Percentiles rank a stretch among this genome's conserved stretches.
Conservation (phyloP, 92 coral and sea anemone genomes). For the Heliopora coerulea region DNA sequence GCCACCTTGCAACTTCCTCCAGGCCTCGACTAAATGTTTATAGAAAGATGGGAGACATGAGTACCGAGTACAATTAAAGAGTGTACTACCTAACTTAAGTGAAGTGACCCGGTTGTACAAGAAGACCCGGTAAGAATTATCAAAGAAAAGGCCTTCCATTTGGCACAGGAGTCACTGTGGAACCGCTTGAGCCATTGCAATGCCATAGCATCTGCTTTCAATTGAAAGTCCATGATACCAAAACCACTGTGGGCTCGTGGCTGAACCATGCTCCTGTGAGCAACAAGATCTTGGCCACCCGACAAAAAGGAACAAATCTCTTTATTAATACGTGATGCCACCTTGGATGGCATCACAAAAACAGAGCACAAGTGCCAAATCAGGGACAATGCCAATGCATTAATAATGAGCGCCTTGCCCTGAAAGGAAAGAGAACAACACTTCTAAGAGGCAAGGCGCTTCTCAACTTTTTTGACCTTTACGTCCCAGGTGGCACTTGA, state of each 20-base stretch:
- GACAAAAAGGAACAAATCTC: constrained; percentile 38
- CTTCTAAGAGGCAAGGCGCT: constrained; percentile 19
- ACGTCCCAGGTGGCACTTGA: too few relatives aligned
- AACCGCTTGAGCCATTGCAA: constrained; percentile 30
- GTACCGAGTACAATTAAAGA: too few relatives aligned
- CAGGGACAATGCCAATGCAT: constrained; percentile 23
- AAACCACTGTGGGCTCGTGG: constrained; percentile 27
- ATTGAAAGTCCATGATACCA: constrained; percentile 35
- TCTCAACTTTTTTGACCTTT: too few relatives aligned
- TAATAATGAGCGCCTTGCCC: constrained; percentile 43
- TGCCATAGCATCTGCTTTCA: constrained; percentile 27
- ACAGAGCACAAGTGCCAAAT: constrained; percentile 39
- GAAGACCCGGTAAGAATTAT: neutral
- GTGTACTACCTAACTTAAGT: too few relatives aligned
- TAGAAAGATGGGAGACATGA: neutral
- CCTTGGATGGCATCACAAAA: constrained; percentile 17
- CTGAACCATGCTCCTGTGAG: constrained; percentile 1
- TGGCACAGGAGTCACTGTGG: constrained; percentile 13
- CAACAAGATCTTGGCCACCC: constrained; percentile 30
- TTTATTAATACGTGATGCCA: neutral
- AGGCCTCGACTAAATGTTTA: neutral
- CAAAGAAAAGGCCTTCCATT: constrained; percentile 36
- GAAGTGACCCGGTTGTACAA: too few relatives aligned
- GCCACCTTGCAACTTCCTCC: neutral
- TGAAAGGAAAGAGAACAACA: constrained; percentile 26